Evolutionary conservation across 64 coral and sea anemone species (phyloP), one percentile per base, ranked within the genome.

Genomic region (Trachythela sp.): DNA sequence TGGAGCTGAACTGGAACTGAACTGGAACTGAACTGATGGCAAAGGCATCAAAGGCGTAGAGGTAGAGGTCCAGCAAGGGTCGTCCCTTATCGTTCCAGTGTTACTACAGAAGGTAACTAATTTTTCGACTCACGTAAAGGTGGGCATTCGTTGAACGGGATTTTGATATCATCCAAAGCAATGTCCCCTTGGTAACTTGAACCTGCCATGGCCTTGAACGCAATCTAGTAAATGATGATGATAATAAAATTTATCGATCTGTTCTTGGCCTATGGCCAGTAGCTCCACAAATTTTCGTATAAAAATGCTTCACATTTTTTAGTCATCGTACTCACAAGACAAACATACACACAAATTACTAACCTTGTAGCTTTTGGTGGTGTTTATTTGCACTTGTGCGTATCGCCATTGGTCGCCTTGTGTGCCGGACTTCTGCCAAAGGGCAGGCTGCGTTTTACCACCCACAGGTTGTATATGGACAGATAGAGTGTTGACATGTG

Each of bases 351-450:
- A 20, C 45, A 89, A 30, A 10, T 13, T 34, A 83, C 90, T 92
- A 45, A 99, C 96, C 87, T 83, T 85, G 85, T 94, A 99, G 48
- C 83, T 48, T 9, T 43, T 24, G 1, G 27, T 86, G 42, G 91
- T 93, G 0, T 33, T 87, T 22, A 99, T 85, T 48, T 90, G 88
- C 22, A 99, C 59, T 64, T 95, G 93, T 1, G 89, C 96, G 0
- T 60, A 86, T 83, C 87, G 90, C 96, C 96, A 99, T 18, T 77
- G 59, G 26, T 91, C 83, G 6, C 96, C 96, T 50, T 93, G 96
- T 14, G 96, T 99, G 24, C 96, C 96, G 40, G 84, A 71, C 56
- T 87, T 95, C 5, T 43, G 92, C 96, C 96, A 99, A 6, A 92
- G 20, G 11, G 93, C 91, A n/a, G 83, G 15, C 10, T 90, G 41